phyloP scores from a whole-genome alignment of 2,113 vertebrate genomes.

The Xiphophorus maculatus region DNA sequence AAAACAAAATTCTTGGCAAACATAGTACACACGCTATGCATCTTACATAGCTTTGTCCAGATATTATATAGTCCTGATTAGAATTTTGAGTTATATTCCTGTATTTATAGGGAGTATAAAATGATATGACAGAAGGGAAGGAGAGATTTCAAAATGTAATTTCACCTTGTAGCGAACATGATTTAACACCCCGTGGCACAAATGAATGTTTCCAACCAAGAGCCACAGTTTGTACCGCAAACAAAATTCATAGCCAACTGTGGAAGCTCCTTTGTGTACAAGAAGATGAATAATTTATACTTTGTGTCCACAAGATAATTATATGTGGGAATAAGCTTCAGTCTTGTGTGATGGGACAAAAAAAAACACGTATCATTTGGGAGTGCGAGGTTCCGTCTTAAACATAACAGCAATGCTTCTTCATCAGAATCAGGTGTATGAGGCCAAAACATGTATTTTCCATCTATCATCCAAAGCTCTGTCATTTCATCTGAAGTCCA shows the following conservation, averaged over 20 bases:
- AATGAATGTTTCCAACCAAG: background rate
- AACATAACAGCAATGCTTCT: conserved; percentile 2
- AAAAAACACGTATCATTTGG: conserved; percentile 6
- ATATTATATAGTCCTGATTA: background rate
- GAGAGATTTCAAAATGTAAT: background rate
- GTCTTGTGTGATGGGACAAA: conserved; percentile 2
- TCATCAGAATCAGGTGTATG: conserved; percentile 1
- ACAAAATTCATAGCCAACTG: background rate
- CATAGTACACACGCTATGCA: too few relatives aligned
- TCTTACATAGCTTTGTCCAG: background rate
- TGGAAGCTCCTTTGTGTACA: background rate
- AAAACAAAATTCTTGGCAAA: background rate
- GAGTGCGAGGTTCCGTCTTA: background rate
- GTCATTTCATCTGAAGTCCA: too few relatives aligned
- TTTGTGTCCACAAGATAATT: conserved; percentile 12
- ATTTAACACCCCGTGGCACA: background rate
- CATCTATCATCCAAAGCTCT: conserved; percentile 15
- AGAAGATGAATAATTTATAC: conserved; percentile 22
- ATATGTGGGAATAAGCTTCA: conserved; percentile 15
- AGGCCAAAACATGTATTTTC: background rate
- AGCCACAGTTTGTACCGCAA: background rate
- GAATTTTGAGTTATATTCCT: background rate
- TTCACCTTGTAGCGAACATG: background rate
- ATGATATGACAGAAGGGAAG: background rate
- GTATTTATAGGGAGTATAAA: background rate